Evolutionary conservation across 2,113 vertebrate genomes (phyloP).

Genomic region (Myrmecobius fasciatus): DNA sequence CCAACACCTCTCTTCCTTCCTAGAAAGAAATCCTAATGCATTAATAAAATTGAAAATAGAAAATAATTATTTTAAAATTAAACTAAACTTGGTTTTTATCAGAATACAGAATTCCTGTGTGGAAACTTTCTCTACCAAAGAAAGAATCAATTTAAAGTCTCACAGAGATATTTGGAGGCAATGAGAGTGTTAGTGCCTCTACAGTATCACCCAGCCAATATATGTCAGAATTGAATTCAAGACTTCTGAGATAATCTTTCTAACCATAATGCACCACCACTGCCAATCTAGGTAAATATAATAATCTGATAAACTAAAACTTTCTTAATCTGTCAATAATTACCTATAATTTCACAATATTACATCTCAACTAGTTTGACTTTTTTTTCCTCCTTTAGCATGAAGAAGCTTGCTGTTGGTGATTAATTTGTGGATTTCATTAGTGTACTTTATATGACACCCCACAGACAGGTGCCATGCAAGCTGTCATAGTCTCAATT

Average conservation of each 20-base stretch:
- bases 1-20: neutral
- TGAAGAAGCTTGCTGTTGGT: conserved; percentile 40
- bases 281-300: neutral
- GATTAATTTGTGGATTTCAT: conserved; percentile 65
- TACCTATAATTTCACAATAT: neutral
- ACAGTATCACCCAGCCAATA: neutral
- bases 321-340: neutral
- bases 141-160: neutral
- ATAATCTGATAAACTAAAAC: neutral
- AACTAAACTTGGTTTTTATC: neutral
- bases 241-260: neutral
- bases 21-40: neutral
- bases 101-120: neutral
- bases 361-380: conserved; percentile 19
- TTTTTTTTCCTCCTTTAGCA: conserved; percentile 5
- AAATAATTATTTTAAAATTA: neutral
- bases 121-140: neutral
- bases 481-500: conserved; percentile 65
- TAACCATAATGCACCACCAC: neutral
- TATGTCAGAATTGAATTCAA: neutral
- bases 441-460: conserved; percentile 54
- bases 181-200: neutral
- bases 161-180: neutral
- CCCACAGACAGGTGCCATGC: conserved; percentile 50
- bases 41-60: neutral